Conservation (phyloP, 2,888 invertebrate species). For the Peribatodes rhomboidaria region DNA sequence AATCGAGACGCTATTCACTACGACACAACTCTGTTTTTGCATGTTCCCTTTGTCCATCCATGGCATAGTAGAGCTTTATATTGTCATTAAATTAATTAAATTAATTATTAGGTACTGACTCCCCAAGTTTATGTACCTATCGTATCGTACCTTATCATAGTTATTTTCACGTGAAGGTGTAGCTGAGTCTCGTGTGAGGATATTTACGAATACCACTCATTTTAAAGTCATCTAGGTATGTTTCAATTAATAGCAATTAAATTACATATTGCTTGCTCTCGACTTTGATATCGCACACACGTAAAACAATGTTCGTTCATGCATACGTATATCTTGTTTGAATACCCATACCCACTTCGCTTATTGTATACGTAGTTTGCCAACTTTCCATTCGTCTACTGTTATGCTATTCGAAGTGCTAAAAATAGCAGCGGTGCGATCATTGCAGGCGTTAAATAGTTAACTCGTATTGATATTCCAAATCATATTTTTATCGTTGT, state of each 20-base stretch:
- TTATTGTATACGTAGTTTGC: constrained; percentile 64
- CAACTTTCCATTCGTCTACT: constrained; percentile 81
- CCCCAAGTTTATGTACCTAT: too few relatives aligned
- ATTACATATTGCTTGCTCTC: constrained; percentile 11
- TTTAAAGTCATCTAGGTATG: too few relatives aligned
- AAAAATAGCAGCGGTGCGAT: constrained; percentile 77
- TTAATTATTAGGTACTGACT: background rate
- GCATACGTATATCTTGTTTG: constrained; percentile 22
- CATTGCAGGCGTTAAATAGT: constrained; percentile 54
- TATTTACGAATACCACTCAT: background rate
- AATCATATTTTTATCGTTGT: constrained; percentile 10
- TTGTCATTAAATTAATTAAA: too few relatives aligned
- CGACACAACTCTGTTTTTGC: constrained; percentile 1
- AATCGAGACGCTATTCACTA: constrained; percentile 33
- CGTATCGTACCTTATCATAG: background rate
- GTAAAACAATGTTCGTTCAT: constrained; percentile 17
- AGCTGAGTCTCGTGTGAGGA: background rate
- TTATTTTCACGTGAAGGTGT: constrained; percentile 11
- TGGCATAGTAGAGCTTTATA: background rate
- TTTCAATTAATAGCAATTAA: background rate
- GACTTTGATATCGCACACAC: constrained; percentile 27
- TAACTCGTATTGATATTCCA: constrained; percentile 14
- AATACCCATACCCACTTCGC: constrained; percentile 42
- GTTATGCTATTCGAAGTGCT: constrained; percentile 62
- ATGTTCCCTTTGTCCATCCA: constrained; percentile 7